These are phyloP conservation scores for Lasioglossum marginatum DNA, from an alignment of 2,888 invertebrate species.

Conservation along the genomic window DNA sequence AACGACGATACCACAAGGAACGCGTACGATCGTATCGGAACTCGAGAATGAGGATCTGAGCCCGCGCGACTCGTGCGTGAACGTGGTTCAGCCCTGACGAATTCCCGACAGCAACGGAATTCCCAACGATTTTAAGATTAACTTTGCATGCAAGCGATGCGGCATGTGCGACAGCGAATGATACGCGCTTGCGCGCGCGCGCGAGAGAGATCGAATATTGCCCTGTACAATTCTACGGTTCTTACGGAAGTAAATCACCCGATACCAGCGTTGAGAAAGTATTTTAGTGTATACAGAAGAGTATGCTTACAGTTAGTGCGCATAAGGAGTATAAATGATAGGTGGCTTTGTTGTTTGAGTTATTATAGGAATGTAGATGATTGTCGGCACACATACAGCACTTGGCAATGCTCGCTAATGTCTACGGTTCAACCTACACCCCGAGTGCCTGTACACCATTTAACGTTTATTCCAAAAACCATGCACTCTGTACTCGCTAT, in stretches of 20 bases:
- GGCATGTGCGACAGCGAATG: slow-evolving; percentile 47
- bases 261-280: slow-evolving; percentile 60
- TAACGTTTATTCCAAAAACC: slow-evolving; percentile 78
- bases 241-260: slow-evolving; percentile 51
- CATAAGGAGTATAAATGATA: slow-evolving; percentile 71
- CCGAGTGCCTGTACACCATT: slow-evolving; percentile 81
- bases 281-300: slow-evolving; percentile 68
- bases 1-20: not conserved
- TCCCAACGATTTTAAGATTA: slow-evolving; percentile 56
- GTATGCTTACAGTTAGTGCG: slow-evolving; percentile 75
- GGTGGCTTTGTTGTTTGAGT: slow-evolving; percentile 73
- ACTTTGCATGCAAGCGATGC: slow-evolving; percentile 66
- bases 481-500: slow-evolving; percentile 80
- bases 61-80: not conserved
- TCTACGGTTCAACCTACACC: slow-evolving; percentile 83
- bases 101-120: slow-evolving; percentile 2
- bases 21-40: not conserved
- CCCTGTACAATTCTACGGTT: slow-evolving; percentile 38
- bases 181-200: slow-evolving; percentile 47
- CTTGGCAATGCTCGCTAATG: slow-evolving; percentile 84
- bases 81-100: not conserved
- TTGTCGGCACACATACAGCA: slow-evolving; percentile 85
- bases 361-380: slow-evolving; percentile 83
- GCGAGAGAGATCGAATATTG: slow-evolving; percentile 14
- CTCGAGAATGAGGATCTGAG: not conserved